These are phyloP conservation scores for Pampus argenteus DNA, from an alignment of 2,797 vertebrate genomes.

Conservation along the genomic window DNA sequence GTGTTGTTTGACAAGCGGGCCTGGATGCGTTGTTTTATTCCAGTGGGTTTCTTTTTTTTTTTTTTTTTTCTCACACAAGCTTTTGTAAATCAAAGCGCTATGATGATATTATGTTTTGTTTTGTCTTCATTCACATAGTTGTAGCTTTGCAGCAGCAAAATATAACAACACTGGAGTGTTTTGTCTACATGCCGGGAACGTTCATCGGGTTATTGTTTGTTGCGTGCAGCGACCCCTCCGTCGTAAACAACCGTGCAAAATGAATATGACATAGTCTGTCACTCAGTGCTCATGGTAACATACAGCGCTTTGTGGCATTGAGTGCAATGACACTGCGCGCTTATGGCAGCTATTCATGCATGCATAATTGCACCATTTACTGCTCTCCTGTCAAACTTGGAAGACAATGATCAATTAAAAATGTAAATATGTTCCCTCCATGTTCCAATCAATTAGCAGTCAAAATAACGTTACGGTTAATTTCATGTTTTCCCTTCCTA, in stretches of 20 bases:
- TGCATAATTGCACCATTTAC: slow-evolving; percentile 69
- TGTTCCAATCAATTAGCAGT: slow-evolving; percentile 69
- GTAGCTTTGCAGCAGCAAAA: slow-evolving; percentile 24
- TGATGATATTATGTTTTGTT: slow-evolving; percentile 25
- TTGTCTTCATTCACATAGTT: slow-evolving; percentile 31
- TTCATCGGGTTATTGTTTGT: slow-evolving; percentile 28
- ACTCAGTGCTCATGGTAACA: slow-evolving; percentile 53
- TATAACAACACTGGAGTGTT: slow-evolving; percentile 19
- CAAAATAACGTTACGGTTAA: slow-evolving; percentile 55
- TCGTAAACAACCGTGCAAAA: slow-evolving; percentile 50
- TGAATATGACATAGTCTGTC: slow-evolving; percentile 55
- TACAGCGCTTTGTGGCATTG: slow-evolving; percentile 27
- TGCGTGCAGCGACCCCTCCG: slow-evolving; percentile 20
- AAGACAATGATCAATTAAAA: slow-evolving; percentile 76
- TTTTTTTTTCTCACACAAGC: slow-evolving; percentile 4
- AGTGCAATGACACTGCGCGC: slow-evolving; percentile 38
- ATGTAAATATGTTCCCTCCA: slow-evolving; percentile 66
- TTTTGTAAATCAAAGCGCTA: slow-evolving; percentile 40
- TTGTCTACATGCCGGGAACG: slow-evolving; percentile 20
- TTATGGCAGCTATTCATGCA: slow-evolving; percentile 60
- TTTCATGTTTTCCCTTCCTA: slow-evolving; percentile 44
- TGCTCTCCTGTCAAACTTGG: slow-evolving; percentile 62
- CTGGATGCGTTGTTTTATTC: slow-evolving; percentile 16
- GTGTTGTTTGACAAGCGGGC: slow-evolving; percentile 30
- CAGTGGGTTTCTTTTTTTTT: no score